Conservation (phyloP, 1,140 invertebrate species). For the Drosophila obscura region DNA sequence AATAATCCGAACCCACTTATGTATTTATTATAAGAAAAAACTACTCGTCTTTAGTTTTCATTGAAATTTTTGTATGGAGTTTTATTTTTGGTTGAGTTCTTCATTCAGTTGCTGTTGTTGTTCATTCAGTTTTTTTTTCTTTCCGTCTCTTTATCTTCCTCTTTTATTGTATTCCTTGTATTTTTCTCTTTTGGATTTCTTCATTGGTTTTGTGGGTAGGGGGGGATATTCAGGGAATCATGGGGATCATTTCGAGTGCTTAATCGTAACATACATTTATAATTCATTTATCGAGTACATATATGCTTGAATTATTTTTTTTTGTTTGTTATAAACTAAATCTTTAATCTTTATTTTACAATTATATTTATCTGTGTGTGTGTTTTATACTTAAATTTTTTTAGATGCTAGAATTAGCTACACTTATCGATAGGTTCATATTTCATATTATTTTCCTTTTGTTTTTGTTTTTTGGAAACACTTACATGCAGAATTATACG, state of each 20-base stretch:
- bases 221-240: constrained; percentile 30
- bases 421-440: constrained; percentile 56
- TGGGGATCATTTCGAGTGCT: constrained; percentile 63
- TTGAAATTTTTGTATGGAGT: constrained; percentile 70
- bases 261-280: constrained; percentile 78
- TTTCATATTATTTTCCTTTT: constrained; percentile 13
- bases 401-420: constrained; percentile 69
- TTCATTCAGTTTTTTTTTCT: constrained; percentile 57
- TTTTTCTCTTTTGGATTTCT: constrained; percentile 47
- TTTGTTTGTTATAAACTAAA: constrained; percentile 45
- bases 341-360: constrained; percentile 60
- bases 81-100: constrained; percentile 70
- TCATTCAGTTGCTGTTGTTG: constrained; percentile 41
- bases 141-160: neutral
- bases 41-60: constrained; percentile 16
- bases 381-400: constrained; percentile 37
- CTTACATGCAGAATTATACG: constrained; percentile 64
- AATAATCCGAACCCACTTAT: neutral
- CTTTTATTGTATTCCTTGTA: constrained; percentile 72
- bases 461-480: constrained; percentile 24
- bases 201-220: constrained; percentile 40
- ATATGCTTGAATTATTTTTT: constrained; percentile 41
- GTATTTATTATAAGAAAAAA: neutral
- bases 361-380: constrained; percentile 26
- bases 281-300: constrained; percentile 55